Evolutionary conservation across 2,888 invertebrate genomes (phyloP), one percentile per base, ranked within the genome.

Genomic region (Arrhopalites spinosus): DNA sequence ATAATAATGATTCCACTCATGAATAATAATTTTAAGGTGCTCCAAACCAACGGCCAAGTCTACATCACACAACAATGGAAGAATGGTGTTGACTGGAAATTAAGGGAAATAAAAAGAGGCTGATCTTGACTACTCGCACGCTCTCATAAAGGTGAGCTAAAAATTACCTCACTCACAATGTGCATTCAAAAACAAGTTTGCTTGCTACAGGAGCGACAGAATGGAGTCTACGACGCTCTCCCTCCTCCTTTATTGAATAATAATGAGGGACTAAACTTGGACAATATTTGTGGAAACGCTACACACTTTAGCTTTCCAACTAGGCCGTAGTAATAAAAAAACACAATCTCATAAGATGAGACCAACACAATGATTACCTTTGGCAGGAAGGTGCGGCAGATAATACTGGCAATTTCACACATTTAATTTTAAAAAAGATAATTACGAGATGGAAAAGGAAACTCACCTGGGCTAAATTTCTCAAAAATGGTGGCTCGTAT

Each of bases 371-470:
- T 71, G 43, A 74, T 78, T 76, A 81, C 81, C 81, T 78, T 79
- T 81, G 74, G 81, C 81, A 77, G 81, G 80, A 45, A 81, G 81
- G 74, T 80, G 80, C 36, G 81, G 80, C 72, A 81, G 75, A n/a
- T n/a, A n/a, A n/a, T n/a, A n/a, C n/a, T n/a, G n/a, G n/a, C n/a
- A n/a, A n/a, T n/a, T n/a, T n/a, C n/a, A n/a, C n/a, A n/a, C n/a
- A n/a, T n/a, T n/a, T n/a, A n/a, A n/a, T n/a, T n/a, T n/a, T n/a
- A n/a, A n/a, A n/a, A n/a, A n/a, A n/a, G n/a, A n/a, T n/a, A n/a
- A n/a, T n/a, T n/a, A n/a, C n/a, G n/a, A n/a, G n/a, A n/a, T n/a
- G n/a, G n/a, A n/a, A n/a, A n/a, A n/a, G n/a, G n/a, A n/a, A n/a
- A n/a, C n/a, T n/a, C n/a, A n/a, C n/a, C n/a, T n/a, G n/a, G n/a